Percentiles rank a stretch among this genome's conserved stretches.
These are phyloP conservation scores for Merodon equestris DNA, from an alignment of 2,888 invertebrate genomes.

Conservation along the genomic window DNA sequence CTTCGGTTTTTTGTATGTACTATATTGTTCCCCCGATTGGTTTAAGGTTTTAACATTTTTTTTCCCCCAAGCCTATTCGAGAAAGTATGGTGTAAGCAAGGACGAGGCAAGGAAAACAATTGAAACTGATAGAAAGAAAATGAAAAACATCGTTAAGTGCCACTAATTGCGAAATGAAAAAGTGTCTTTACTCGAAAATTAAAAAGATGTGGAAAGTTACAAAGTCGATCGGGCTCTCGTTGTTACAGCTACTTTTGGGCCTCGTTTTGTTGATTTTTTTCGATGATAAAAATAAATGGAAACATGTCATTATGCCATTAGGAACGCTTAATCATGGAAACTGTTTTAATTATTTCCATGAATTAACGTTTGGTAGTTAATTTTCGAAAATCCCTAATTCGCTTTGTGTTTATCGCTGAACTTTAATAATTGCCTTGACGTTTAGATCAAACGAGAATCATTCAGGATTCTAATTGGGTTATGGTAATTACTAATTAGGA, in stretches of 20 bases:
- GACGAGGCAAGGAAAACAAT: background rate
- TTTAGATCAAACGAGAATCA: no score
- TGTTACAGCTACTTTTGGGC: background rate
- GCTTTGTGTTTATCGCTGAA: no score
- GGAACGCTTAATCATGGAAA: background rate
- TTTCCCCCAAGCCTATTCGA: slow-evolving; percentile 5
- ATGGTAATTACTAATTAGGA: no score
- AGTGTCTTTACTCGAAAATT: slow-evolving; percentile 38
- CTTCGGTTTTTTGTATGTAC: no score
- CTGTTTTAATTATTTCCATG: no score
- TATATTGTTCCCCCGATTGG: background rate
- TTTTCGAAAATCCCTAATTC: no score
- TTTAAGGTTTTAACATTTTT: no score
- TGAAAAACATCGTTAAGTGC: slow-evolving; percentile 46
- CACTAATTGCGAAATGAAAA: slow-evolving; percentile 53
- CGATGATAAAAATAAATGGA: background rate
- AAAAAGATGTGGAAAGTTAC: slow-evolving; percentile 24
- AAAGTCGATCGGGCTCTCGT: slow-evolving; percentile 12
- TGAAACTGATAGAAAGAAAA: slow-evolving; percentile 3
- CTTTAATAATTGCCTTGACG: no score
- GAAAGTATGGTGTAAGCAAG: background rate
- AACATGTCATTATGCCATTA: no score
- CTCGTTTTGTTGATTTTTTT: background rate
- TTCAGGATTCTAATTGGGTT: background rate
- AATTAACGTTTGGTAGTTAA: no score